phyloP scores from a whole-genome alignment of 1,140 invertebrate species.

The Himalopsyche phryganea region DNA sequence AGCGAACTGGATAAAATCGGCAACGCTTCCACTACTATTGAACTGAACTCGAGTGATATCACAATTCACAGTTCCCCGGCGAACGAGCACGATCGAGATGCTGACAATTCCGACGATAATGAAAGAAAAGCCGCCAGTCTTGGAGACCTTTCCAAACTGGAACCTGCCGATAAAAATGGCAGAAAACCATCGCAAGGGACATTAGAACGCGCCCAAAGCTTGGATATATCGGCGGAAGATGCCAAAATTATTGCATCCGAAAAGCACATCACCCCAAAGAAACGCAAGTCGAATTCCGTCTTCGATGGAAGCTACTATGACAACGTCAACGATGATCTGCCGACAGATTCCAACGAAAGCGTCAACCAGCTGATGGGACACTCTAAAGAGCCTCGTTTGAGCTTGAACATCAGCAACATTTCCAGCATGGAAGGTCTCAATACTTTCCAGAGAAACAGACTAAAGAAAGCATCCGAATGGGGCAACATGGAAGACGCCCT shows the following conservation, averaged over 20 bases:
- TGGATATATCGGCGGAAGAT: slow-evolving; percentile 69
- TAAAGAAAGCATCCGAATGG: slow-evolving; percentile 73
- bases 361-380: slow-evolving; percentile 45
- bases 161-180: slow-evolving; percentile 51
- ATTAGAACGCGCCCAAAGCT: slow-evolving; percentile 75
- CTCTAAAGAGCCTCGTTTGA: slow-evolving; percentile 62
- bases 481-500: slow-evolving; percentile 73
- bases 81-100: slow-evolving; percentile 50
- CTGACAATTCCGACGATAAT: slow-evolving; percentile 58
- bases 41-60: slow-evolving; percentile 69
- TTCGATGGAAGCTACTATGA: slow-evolving; percentile 51
- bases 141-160: slow-evolving; percentile 74
- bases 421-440: slow-evolving; percentile 60
- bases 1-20: slow-evolving; percentile 50
- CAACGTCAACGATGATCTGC: slow-evolving; percentile 39
- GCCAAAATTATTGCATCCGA: slow-evolving; percentile 51
- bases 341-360: slow-evolving; percentile 43
- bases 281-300: slow-evolving; percentile 60
- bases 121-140: slow-evolving; percentile 76
- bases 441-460: slow-evolving; percentile 61
- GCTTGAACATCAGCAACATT: slow-evolving; percentile 52
- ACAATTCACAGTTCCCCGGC: slow-evolving; percentile 68
- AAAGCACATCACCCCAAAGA: slow-evolving; percentile 60
- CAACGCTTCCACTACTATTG: slow-evolving; percentile 56
- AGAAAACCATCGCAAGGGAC: slow-evolving; percentile 51